Percentiles rank a stretch among this genome's conserved stretches.
Evolutionary conservation across 2,888 invertebrate species (phyloP).

Genomic region (Lasiommata megera): DNA sequence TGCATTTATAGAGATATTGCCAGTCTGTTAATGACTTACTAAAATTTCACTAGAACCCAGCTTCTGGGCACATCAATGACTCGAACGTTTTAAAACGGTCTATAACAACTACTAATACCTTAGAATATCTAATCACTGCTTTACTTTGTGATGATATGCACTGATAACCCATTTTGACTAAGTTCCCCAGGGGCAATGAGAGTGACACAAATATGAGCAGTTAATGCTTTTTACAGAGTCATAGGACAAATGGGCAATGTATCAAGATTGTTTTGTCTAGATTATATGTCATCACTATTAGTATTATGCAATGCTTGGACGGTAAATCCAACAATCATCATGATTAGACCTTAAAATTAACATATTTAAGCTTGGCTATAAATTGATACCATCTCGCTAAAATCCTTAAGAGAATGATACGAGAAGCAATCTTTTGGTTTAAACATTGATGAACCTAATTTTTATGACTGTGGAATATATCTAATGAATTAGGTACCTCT

Average conservation of each 20-base stretch:
- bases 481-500: conserved; percentile 56
- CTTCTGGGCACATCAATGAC: conserved; percentile 75
- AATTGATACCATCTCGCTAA: conserved; percentile 78
- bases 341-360: conserved; percentile 74
- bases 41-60: conserved; percentile 79
- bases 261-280: conserved; percentile 65
- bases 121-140: conserved; percentile 80
- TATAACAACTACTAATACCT: conserved; percentile 80
- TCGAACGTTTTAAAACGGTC: conserved; percentile 74
- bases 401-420: conserved; percentile 66
- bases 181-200: conserved; percentile 64
- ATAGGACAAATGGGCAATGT: conserved; percentile 63
- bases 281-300: conserved; percentile 70
- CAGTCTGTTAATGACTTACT: conserved; percentile 78
- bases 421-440: conserved; percentile 79
- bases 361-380: conserved; percentile 75
- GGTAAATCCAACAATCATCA: conserved; percentile 78
- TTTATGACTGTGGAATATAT: conserved; percentile 80
- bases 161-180: conserved; percentile 74
- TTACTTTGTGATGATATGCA: conserved; percentile 81
- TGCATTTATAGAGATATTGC: conserved; percentile 79
- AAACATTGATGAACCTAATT: conserved; percentile 65
- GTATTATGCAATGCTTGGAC: conserved; percentile 75
- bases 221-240: conserved; percentile 60
- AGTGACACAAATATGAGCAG: conserved; percentile 58